Percentiles rank a stretch among this genome's conserved stretches.
Evolutionary conservation across 2,888 invertebrate species (phyloP).

Genomic region (Rhagonycha lutea): DNA sequence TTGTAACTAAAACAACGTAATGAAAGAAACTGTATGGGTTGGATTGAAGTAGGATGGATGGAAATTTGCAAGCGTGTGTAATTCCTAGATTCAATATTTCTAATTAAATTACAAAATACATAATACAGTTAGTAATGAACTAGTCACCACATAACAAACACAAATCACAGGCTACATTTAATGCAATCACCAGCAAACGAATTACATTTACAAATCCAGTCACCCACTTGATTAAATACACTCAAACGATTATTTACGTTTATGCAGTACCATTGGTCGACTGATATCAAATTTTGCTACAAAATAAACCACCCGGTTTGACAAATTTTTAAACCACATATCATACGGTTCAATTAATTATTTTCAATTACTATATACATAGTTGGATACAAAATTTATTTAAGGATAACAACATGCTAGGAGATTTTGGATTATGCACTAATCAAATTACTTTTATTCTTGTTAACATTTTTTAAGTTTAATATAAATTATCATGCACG

Average conservation of each 20-base stretch:
- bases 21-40: not conserved
- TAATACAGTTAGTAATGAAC: slow-evolving; percentile 37
- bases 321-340: slow-evolving; percentile 30
- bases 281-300: slow-evolving; percentile 34
- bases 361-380: not conserved
- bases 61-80: not conserved
- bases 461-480: not conserved
- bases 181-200: slow-evolving; percentile 40
- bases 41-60: not conserved
- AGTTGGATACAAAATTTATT: not conserved
- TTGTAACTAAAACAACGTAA: not conserved
- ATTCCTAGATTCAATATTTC: slow-evolving; percentile 20
- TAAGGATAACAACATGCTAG: not conserved
- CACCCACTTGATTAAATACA: slow-evolving; percentile 37
- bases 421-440: not conserved
- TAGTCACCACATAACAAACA: slow-evolving; percentile 40
- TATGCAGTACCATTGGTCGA: slow-evolving; percentile 26
- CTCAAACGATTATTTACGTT: not conserved
- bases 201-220: slow-evolving; percentile 38
- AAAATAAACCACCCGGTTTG: slow-evolving; percentile 40
- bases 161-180: slow-evolving; percentile 41
- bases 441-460: not conserved
- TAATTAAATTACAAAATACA: slow-evolving; percentile 31
- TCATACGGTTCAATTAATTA: slow-evolving; percentile 3
- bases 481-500: not conserved